Evolutionary conservation across 2,113 vertebrate genomes (phyloP).

Genomic region (Phalacrocorax aristotelis): DNA sequence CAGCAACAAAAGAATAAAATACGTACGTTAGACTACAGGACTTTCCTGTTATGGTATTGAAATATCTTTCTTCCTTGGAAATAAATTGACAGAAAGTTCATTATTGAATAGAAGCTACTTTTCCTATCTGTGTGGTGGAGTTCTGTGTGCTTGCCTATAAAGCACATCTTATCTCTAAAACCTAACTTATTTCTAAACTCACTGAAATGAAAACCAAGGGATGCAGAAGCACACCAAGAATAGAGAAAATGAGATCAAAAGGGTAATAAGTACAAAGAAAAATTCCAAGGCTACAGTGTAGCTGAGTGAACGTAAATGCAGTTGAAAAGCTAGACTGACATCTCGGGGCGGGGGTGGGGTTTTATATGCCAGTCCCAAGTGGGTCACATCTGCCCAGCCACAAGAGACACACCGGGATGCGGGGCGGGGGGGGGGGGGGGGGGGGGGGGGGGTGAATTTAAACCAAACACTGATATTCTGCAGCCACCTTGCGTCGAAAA

Average conservation of each 20-base stretch:
- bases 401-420: background rate
- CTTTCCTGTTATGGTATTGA: background rate
- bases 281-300: background rate
- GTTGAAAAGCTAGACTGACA: background rate
- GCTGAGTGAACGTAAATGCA: background rate
- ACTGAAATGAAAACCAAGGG: background rate
- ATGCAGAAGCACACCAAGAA: background rate
- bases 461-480: background rate
- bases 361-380: background rate
- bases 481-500: constrained; percentile 47
- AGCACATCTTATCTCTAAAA: background rate
- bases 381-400: background rate
- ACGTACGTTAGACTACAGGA: background rate
- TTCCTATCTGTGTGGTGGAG: background rate
- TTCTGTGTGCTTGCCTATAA: background rate
- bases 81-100: background rate
- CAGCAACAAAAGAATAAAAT: background rate
- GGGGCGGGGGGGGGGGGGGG: accelerated
- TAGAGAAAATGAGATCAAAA: background rate
- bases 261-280: background rate
- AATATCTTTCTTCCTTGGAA: background rate
- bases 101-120: background rate
- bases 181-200: background rate
- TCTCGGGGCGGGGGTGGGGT: accelerated
- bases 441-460: background rate